Conservation (phyloP, 1,140 invertebrate species). For the Augochlora pura region DNA sequence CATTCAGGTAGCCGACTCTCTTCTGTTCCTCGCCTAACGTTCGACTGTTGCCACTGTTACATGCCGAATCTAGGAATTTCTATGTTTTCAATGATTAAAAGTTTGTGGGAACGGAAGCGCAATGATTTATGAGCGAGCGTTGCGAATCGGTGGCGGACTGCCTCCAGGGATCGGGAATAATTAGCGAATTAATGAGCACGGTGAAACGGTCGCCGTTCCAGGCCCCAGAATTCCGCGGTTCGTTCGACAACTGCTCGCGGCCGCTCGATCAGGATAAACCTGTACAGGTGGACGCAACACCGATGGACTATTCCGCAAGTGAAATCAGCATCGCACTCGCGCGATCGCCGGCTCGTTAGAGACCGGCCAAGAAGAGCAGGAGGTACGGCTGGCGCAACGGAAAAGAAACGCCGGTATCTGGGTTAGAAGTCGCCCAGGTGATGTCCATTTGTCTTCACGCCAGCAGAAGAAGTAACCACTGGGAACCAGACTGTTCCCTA, state of each 20-base stretch:
- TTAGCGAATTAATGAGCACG: constrained; percentile 10
- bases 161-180: constrained; percentile 1
- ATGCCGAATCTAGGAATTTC: background rate
- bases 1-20: background rate
- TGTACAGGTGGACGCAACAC: background rate
- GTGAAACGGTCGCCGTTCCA: too few relatives aligned
- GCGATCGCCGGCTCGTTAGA: constrained; percentile 3
- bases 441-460: constrained; percentile 18
- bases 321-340: constrained; percentile 8
- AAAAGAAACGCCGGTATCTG: constrained; percentile 9
- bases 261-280: background rate
- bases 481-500: background rate
- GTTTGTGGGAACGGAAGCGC: background rate
- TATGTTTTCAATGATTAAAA: background rate
- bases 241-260: too few relatives aligned
- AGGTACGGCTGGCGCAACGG: constrained; percentile 7
- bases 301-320: constrained; percentile 1
- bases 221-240: too few relatives aligned
- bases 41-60: background rate
- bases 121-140: constrained; percentile 1
- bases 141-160: background rate
- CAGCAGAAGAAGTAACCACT: constrained; percentile 1
- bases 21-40: background rate
- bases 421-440: constrained; percentile 19
- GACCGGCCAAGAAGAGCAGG: background rate